Conservation (phyloP, 2,113 vertebrate genomes). For the Boleophthalmus pectinirostris region DNA sequence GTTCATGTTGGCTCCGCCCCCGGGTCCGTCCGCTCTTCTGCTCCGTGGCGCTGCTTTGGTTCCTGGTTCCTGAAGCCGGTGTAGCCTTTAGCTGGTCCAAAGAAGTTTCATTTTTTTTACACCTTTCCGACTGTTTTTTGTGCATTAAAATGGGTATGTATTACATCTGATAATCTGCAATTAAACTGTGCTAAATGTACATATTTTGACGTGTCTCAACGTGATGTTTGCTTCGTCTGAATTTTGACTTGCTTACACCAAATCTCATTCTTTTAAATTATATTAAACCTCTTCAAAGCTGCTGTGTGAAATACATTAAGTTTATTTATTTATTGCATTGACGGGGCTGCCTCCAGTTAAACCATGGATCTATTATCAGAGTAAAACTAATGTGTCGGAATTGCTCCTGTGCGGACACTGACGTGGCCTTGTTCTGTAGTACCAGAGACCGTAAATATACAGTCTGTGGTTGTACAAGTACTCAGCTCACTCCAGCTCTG, state of each 20-base stretch:
- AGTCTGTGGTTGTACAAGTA: too few species aligned
- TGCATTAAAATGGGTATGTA: constrained; percentile 63
- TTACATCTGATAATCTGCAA: background rate
- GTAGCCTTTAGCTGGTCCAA: background rate
- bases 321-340: background rate
- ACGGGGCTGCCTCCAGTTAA: background rate
- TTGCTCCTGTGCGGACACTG: constrained; percentile 63
- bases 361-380: too few species aligned
- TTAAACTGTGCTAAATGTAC: background rate
- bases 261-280: background rate
- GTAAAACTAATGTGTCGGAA: constrained; percentile 40
- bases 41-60: constrained; percentile 32
- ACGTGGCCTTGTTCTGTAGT: constrained; percentile 68
- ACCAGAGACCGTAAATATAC: too few species aligned
- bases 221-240: background rate
- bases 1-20: constrained; percentile 23
- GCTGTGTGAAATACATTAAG: background rate
- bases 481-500: too few species aligned
- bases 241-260: background rate
- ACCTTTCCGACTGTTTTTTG: background rate
- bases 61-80: constrained; percentile 38
- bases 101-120: background rate
- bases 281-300: background rate
- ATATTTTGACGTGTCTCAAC: background rate
- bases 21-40: constrained; percentile 22